Percentiles rank a stretch among this genome's conserved stretches.
Evolutionary conservation across 2,797 vertebrate genomes (phyloP).

Genomic region (Crenuchus spilurus): DNA sequence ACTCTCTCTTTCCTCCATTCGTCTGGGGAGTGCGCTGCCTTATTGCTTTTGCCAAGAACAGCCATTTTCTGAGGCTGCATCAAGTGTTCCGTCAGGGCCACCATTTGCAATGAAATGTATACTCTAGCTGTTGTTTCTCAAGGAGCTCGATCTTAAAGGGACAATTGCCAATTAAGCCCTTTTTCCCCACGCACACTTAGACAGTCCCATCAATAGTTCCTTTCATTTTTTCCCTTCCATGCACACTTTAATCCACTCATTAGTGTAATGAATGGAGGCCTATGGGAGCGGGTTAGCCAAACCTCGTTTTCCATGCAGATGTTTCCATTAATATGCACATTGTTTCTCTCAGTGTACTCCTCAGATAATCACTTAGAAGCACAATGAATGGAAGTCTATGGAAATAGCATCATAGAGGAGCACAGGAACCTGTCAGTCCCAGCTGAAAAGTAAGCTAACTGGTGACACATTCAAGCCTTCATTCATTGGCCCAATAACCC

Average conservation of each 20-base stretch:
- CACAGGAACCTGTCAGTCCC: not conserved
- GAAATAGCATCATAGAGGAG: not conserved
- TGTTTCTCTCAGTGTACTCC: not conserved
- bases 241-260: not conserved
- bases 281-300: not conserved
- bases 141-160: not conserved
- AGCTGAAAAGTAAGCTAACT: not conserved
- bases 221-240: not conserved
- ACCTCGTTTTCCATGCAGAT: no score
- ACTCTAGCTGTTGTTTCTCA: not conserved
- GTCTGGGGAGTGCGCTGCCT: slow-evolving; percentile 3
- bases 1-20: slow-evolving; percentile 29
- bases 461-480: not conserved
- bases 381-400: not conserved
- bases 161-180: not conserved
- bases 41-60: slow-evolving; percentile 50
- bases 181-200: not conserved
- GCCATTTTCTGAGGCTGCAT: slow-evolving; percentile 43
- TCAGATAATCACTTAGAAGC: no score
- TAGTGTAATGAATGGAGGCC: not conserved
- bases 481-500: not conserved
- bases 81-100: slow-evolving; percentile 33
- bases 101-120: slow-evolving; percentile 34
- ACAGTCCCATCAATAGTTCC: not conserved
- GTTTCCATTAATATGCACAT: not conserved